These are phyloP conservation scores for Drosophila bipectinata DNA, from an alignment of 1,140 invertebrate genomes.

Conservation along the genomic window DNA sequence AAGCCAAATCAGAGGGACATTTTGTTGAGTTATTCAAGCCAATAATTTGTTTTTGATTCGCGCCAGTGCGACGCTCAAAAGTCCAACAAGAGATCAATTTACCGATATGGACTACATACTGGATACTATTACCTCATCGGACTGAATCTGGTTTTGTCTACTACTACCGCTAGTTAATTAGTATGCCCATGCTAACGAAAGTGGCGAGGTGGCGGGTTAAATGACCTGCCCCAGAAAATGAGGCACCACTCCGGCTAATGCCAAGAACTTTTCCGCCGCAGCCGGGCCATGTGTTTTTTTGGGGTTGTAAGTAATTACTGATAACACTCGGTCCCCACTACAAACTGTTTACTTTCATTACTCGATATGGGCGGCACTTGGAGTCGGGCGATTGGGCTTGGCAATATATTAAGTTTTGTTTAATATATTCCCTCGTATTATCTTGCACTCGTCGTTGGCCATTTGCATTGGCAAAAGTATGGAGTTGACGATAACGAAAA, in stretches of 20 bases:
- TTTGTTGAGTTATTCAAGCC: constrained; percentile 16
- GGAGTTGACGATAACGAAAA: constrained; percentile 38
- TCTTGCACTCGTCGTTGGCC: constrained; percentile 4
- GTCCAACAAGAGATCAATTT: constrained; percentile 18
- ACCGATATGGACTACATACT: constrained; percentile 12
- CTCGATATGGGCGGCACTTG: neutral
- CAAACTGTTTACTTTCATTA: constrained; percentile 13
- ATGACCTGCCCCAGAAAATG: constrained; percentile 63
- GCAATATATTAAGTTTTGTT: constrained; percentile 5
- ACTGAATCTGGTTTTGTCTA: constrained; percentile 24
- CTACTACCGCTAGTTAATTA: constrained; percentile 46
- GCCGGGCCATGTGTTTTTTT: constrained; percentile 21
- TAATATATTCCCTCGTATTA: constrained; percentile 7
- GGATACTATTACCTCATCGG: constrained; percentile 64
- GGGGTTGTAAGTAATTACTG: constrained; percentile 37
- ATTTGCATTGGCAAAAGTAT: constrained; percentile 43
- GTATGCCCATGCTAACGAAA: constrained; percentile 64
- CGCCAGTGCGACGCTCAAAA: constrained; percentile 5
- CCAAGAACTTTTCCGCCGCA: neutral
- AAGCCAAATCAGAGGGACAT: constrained; percentile 1
- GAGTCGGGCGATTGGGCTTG: neutral
- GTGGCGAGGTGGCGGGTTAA: constrained; percentile 55
- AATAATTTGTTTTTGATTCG: constrained; percentile 48
- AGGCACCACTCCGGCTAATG: constrained; percentile 18
- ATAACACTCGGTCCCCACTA: constrained; percentile 13